Evolutionary conservation across 1,140 invertebrate species (phyloP), one percentile per base, ranked within the genome.

Genomic region (Berghia stephanieae): DNA sequence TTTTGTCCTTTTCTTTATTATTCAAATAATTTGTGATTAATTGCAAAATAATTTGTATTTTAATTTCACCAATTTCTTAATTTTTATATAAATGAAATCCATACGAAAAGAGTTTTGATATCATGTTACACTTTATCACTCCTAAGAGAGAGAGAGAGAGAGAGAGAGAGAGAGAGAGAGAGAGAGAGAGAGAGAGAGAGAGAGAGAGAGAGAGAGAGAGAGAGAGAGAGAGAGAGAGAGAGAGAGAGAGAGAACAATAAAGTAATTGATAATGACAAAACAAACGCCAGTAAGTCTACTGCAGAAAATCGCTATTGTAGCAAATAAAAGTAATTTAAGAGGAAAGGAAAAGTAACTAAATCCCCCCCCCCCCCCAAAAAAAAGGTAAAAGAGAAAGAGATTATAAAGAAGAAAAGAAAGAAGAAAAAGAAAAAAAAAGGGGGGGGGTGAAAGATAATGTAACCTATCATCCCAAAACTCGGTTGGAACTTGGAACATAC

Each of bases 21-120:
- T n/a, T n/a, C n/a, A n/a, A n/a, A n/a, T n/a, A n/a, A n/a, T n/a
- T n/a, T n/a, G n/a, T n/a, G n/a, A n/a, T n/a, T n/a, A n/a, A n/a
- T n/a, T n/a, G n/a, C n/a, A n/a, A n/a, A n/a, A n/a, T n/a, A n/a
- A 27, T 63, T 31, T 63, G 57, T 63, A 16, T 63, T 31, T 63
- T 40, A 34, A 34, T 34, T 31, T 31, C 8, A 67, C 63, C 31
- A 36, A 3, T 5, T 34, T n/a, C n/a, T n/a, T n/a, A n/a, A n/a
- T n/a, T n/a, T n/a, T n/a, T n/a, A n/a, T n/a, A n/a, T n/a, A n/a
- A n/a, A n/a, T n/a, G n/a, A n/a, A n/a, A n/a, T n/a, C n/a, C 8
- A 6, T 40, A 34, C 66, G 24, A 38, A 3, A 27, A 13, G 8
- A 16, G 21, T 69, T n/a, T 16, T 40, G 66, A 13, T 27, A n/a